These are phyloP conservation scores for Sternarchorhynchus goeldii DNA, from an alignment of 2,797 vertebrate species.

Conservation along the genomic window DNA sequence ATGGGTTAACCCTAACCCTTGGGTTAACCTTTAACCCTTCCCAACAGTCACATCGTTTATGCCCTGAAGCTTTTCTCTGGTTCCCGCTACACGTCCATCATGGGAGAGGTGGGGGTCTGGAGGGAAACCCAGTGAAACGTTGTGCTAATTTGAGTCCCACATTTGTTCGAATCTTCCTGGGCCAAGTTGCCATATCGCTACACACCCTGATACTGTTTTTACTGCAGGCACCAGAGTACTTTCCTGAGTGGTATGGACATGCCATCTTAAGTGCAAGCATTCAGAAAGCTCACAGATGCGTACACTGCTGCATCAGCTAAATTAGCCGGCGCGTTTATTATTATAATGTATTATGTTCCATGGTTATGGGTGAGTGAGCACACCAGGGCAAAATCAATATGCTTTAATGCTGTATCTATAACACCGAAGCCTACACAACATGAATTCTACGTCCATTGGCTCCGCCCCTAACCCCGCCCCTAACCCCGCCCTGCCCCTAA, in stretches of 20 bases:
- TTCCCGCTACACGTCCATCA: not conserved
- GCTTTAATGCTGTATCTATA: not conserved
- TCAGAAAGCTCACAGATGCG: not conserved
- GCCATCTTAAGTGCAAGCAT: conserved; percentile 18
- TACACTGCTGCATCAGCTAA: conserved; percentile 4
- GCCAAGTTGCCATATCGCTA: not conserved
- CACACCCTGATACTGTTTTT: not conserved
- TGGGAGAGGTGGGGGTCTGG: not conserved
- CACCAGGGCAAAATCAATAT: conserved; percentile 1
- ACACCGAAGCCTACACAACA: not conserved
- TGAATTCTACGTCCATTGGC: not conserved
- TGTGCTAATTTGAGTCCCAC: not conserved
- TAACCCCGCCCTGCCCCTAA: conserved; percentile 9
- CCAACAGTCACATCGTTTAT: conserved; percentile 4
- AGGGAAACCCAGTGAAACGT: not conserved
- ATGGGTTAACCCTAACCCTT: no score
- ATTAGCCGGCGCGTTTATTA: not conserved
- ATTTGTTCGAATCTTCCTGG: not conserved
- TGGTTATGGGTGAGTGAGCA: conserved; percentile 5
- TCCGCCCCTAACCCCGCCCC: not conserved
- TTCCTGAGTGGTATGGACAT: conserved; percentile 17
- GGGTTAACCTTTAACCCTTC: not conserved
- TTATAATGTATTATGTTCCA: conserved; percentile 10
- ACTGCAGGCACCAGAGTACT: not conserved
- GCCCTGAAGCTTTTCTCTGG: not conserved